Percentiles rank a stretch among this genome's conserved stretches.
These are phyloP conservation scores for Saccopteryx leptura DNA, from an alignment of 2,113 vertebrate species.

Conservation along the genomic window DNA sequence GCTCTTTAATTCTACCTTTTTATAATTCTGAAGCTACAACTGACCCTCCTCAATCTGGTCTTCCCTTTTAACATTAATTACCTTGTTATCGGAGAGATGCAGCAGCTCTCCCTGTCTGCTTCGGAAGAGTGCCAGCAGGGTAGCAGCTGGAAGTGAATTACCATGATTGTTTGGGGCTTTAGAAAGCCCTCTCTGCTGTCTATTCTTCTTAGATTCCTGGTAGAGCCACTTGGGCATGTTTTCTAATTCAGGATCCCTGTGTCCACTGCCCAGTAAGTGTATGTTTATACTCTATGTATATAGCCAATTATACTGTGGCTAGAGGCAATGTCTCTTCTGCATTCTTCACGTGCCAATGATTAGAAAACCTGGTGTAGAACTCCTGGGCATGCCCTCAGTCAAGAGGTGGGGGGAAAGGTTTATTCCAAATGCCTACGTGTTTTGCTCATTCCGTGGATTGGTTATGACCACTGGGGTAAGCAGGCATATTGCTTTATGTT, in stretches of 20 bases:
- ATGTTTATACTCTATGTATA: conserved; percentile 80
- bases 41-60: conserved; percentile 78
- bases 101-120: conserved; percentile 79
- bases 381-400: conserved; percentile 72
- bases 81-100: conserved; percentile 84
- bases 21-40: conserved; percentile 75
- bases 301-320: conserved; percentile 76
- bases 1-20: conserved; percentile 73
- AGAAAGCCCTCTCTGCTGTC: conserved; percentile 72
- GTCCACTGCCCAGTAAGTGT: conserved; percentile 67
- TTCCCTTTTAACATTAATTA: conserved; percentile 85
- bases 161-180: conserved; percentile 82
- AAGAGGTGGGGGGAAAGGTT: conserved; percentile 31
- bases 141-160: conserved; percentile 81
- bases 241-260: conserved; percentile 33
- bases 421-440: conserved; percentile 53
- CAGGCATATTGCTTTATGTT: conserved; percentile 26
- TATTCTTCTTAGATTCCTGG: conserved; percentile 78
- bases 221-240: conserved; percentile 74
- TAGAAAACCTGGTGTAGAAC: conserved; percentile 74
- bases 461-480: neutral
- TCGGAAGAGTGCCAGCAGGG: conserved; percentile 75
- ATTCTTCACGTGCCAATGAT: conserved; percentile 75
- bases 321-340: conserved; percentile 71
- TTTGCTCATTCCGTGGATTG: conserved; percentile 53